Conservation (phyloP, 2,888 invertebrate species). For the Sesia apiformis region DNA sequence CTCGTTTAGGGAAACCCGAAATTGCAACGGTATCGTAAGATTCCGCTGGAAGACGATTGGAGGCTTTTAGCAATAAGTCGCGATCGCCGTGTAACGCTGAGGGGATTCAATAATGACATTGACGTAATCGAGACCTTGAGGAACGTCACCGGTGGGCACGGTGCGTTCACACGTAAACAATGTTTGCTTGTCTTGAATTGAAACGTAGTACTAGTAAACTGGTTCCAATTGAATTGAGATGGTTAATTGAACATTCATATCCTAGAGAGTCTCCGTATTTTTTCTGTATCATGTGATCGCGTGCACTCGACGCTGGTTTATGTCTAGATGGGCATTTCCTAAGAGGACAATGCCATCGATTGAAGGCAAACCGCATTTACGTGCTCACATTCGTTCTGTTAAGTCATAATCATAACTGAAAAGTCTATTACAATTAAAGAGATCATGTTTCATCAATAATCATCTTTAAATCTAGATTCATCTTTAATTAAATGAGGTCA, state of each 20-base stretch:
- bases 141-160: conserved; percentile 27
- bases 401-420: neutral
- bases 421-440: too few species aligned
- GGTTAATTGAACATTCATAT: conserved; percentile 18
- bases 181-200: conserved; percentile 16
- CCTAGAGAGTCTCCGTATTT: conserved; percentile 50
- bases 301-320: conserved; percentile 8
- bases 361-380: conserved; percentile 4
- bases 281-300: conserved; percentile 23
- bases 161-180: conserved; percentile 51
- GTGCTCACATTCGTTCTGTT: conserved; percentile 2
- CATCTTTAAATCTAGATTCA: too few species aligned
- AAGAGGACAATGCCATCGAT: conserved; percentile 22
- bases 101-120: conserved; percentile 18
- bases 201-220: conserved; percentile 20
- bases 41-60: neutral
- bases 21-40: neutral
- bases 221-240: conserved; percentile 28
- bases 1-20: conserved; percentile 28
- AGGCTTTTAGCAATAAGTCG: neutral
- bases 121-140: conserved; percentile 44
- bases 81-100: neutral
- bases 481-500: too few species aligned
- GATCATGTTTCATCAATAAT: too few species aligned
- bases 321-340: conserved; percentile 19